Evolutionary conservation across 2,888 invertebrate genomes (phyloP).

Genomic region (Drosophila suboccidentalis): DNA sequence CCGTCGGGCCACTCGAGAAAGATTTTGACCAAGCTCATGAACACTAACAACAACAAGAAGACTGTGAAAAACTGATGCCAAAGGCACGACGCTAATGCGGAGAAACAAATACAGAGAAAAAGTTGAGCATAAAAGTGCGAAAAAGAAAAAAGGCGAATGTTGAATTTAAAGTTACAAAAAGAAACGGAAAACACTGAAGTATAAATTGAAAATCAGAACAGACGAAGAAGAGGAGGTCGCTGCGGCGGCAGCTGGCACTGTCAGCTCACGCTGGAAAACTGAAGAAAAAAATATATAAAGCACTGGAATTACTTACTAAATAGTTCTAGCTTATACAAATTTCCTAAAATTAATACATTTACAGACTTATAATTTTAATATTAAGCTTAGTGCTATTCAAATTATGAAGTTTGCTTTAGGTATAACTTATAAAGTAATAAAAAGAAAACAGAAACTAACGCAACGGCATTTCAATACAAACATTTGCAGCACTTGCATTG

Average conservation of each 20-base stretch:
- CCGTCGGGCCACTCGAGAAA: constrained; percentile 92
- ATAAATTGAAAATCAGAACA: constrained; percentile 34
- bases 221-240: constrained; percentile 14
- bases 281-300: constrained; percentile 18
- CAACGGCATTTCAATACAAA: constrained; percentile 15
- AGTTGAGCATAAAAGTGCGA: constrained; percentile 32
- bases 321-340: constrained; percentile 50
- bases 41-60: constrained; percentile 91
- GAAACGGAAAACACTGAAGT: constrained; percentile 8
- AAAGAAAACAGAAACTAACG: constrained; percentile 31
- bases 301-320: constrained; percentile 49
- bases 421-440: constrained; percentile 58
- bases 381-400: constrained; percentile 67
- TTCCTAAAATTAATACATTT: constrained; percentile 67
- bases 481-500: constrained; percentile 22
- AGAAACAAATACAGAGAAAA: constrained; percentile 18
- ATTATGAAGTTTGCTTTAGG: constrained; percentile 72
- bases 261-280: constrained; percentile 40
- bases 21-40: constrained; percentile 53
- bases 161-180: constrained; percentile 14
- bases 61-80: constrained; percentile 65
- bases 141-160: constrained; percentile 12
- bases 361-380: constrained; percentile 73
- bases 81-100: constrained; percentile 12
- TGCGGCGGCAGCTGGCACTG: constrained; percentile 56